These are phyloP conservation scores for Cyphomyrmex costatus DNA, from an alignment of 1,140 invertebrate species.

Conservation along the genomic window DNA sequence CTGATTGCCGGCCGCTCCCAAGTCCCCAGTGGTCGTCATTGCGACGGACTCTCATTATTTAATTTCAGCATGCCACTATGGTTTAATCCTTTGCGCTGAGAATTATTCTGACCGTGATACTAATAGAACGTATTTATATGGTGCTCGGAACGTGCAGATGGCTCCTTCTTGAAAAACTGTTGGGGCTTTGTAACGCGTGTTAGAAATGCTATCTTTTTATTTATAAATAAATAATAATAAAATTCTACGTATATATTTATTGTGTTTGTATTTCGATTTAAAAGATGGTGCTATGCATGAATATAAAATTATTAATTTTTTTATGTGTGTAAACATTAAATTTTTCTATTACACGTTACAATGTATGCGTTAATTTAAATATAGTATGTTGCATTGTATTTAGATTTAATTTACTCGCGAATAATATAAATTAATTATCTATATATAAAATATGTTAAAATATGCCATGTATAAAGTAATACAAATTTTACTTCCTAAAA, in stretches of 20 bases:
- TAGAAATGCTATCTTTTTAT: background rate
- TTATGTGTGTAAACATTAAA: background rate
- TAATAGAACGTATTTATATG: conserved; percentile 38
- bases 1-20: conserved; percentile 81
- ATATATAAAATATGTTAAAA: background rate
- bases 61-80: conserved; percentile 46
- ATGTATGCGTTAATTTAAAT: background rate
- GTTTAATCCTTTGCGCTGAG: conserved; percentile 56
- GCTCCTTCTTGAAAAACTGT: conserved; percentile 3
- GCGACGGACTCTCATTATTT: conserved; percentile 55
- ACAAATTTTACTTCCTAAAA: background rate
- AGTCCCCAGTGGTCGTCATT: conserved; percentile 74
- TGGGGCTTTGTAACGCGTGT: background rate
- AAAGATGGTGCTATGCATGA: background rate
- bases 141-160: conserved; percentile 24
- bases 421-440: background rate
- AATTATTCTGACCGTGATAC: conserved; percentile 57
- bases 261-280: background rate
- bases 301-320: background rate
- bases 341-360: background rate
- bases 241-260: background rate
- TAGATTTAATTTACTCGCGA: conserved; percentile 1
- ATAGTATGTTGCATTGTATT: background rate
- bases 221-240: background rate
- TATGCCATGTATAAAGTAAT: background rate